Evolutionary conservation across 2,888 invertebrate species (phyloP).

Genomic region (Malthinus seriepunctatus): DNA sequence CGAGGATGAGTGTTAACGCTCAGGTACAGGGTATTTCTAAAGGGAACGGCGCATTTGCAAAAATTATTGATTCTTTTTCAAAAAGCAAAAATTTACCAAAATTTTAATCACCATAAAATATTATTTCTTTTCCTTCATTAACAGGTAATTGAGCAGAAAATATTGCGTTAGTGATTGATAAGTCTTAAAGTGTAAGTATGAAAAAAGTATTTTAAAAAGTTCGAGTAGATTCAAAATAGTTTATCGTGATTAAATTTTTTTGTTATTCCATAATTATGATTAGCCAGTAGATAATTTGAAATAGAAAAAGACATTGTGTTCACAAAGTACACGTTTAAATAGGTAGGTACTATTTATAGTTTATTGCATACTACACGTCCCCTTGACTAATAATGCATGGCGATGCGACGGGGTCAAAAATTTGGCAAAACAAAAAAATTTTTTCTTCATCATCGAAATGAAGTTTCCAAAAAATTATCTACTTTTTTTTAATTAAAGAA

Average conservation of each 20-base stretch:
- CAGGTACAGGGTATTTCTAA: constrained; percentile 31
- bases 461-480: constrained; percentile 12
- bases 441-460: constrained; percentile 46
- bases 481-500: constrained; percentile 24
- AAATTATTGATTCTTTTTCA: constrained; percentile 8
- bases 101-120: background rate
- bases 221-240: background rate
- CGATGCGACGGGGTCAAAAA: constrained; percentile 40
- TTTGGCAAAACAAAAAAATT: constrained; percentile 47
- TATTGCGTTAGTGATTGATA: no score
- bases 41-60: constrained; percentile 29
- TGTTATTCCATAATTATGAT: background rate
- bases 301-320: constrained; percentile 18
- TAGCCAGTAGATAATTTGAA: constrained; percentile 13
- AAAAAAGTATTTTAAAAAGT: background rate
- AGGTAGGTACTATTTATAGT: constrained; percentile 35
- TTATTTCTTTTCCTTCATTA: background rate
- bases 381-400: constrained; percentile 42
- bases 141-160: no score
- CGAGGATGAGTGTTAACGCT: constrained; percentile 29
- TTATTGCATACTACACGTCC: constrained; percentile 53
- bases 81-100: constrained; percentile 10
- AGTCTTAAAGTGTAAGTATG: background rate
- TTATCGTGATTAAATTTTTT: background rate
- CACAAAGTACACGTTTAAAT: constrained; percentile 22